Evolutionary conservation across 2,888 invertebrate genomes (phyloP), one percentile per base, ranked within the genome.

Genomic region (Octodonta nipae): DNA sequence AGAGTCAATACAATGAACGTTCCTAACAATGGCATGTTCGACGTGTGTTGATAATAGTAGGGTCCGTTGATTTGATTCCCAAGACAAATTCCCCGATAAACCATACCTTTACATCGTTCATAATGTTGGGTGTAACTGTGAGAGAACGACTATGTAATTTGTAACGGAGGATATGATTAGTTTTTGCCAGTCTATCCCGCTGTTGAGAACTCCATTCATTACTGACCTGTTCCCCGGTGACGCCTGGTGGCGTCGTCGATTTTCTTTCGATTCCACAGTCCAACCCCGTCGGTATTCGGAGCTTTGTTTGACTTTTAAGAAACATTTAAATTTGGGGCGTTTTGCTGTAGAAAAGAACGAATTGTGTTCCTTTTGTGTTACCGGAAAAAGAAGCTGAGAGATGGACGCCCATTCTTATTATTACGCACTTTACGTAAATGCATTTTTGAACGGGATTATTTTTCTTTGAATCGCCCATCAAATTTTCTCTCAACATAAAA

Each of bases 251-350:
- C n/a, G n/a, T 22, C 4, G 11, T 11, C 22, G 10, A 3, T 7
- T 26, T n/a, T 13, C n/a, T 12, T 3, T 12, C 7, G 12, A 7
- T 10, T 6, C 8, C 3, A 14, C 3, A 27, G 38, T 36, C 27
- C 27, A 15, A 4, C 27, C 42, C 49, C 48, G 50, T 50, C 48
- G 45, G 48, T 48, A 49, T 51, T 49, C 34, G 26, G 29, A 44
- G 38, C 39, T 40, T 53, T 55, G 50, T 54, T 52, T 51, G 51
- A 44, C 35, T 48, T 47, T 37, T 30, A 43, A 49, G 51, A 52
- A 52, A 54, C 51, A 54, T 56, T 55, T 52, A 49, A 53, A 50
- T 50, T 52, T 39, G 42, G 51, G 50, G 50, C 50, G 51, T 46
- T 52, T 51, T 45, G 35, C 24, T 41, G 38, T 38, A 43, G 33